Conservation (phyloP, 2,888 invertebrate genomes). For the Sphinx pinastri region DNA sequence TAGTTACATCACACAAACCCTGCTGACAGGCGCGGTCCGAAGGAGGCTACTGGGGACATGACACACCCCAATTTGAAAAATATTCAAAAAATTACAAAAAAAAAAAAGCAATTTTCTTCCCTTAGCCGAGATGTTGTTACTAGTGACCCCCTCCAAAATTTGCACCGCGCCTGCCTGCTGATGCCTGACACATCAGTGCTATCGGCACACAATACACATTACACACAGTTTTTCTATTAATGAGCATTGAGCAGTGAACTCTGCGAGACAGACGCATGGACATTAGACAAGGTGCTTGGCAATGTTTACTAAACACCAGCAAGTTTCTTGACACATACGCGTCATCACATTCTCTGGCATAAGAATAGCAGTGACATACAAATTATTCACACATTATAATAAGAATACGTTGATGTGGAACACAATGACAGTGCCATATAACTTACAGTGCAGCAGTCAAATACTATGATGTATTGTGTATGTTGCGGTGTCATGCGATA, state of each 20-base stretch:
- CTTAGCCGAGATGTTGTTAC: no score
- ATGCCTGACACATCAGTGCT: background rate
- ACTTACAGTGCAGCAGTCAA: background rate
- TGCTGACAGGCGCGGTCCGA: background rate
- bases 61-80: no score
- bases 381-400: background rate
- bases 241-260: background rate
- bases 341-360: background rate
- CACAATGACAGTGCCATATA: background rate
- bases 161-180: background rate
- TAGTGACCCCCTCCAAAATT: no score
- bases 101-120: no score
- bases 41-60: no score
- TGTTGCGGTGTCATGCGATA: no score
- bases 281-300: background rate
- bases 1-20: background rate
- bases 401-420: background rate
- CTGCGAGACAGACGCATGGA: background rate
- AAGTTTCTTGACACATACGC: background rate
- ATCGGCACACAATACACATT: background rate
- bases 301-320: background rate
- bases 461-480: no score
- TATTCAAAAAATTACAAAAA: no score
- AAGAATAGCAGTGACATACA: background rate
- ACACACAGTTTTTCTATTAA: background rate